phyloP scores from a whole-genome alignment of 1,140 invertebrate genomes.

The Palaemon carinicauda region DNA sequence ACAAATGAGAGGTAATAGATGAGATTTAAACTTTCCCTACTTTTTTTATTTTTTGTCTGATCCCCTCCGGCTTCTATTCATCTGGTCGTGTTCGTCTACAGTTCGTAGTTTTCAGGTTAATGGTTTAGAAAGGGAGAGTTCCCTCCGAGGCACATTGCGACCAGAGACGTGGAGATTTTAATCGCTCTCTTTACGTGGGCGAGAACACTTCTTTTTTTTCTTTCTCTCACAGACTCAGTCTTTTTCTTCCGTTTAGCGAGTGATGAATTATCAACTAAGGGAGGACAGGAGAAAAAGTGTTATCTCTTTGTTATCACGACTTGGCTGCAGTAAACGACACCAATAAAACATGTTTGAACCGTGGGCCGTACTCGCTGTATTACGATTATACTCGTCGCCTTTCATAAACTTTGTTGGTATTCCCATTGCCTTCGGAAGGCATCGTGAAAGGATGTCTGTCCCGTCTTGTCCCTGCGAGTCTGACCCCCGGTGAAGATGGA shows the following conservation, averaged over 20 bases:
- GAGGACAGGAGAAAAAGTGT: not conserved
- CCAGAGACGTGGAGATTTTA: not conserved
- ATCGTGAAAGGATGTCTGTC: not conserved
- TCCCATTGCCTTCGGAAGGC: not conserved
- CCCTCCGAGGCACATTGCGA: not conserved
- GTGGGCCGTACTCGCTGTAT: not conserved
- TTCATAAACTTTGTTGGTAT: not conserved
- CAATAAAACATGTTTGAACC: constrained; percentile 41
- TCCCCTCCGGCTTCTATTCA: too few relatives aligned
- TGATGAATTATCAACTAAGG: constrained; percentile 11
- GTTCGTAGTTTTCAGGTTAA: not conserved
- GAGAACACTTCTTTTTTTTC: not conserved
- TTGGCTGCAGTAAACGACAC: constrained; percentile 46
- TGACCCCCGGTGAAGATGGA: not conserved
- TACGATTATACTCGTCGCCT: not conserved
- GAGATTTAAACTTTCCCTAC: too few relatives aligned
- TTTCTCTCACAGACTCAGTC: not conserved
- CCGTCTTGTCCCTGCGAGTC: not conserved
- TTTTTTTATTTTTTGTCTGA: too few relatives aligned
- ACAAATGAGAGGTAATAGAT: too few relatives aligned
- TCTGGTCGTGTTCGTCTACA: too few relatives aligned
- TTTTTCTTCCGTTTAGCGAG: not conserved
- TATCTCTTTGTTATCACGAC: constrained; percentile 27
- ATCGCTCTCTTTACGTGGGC: not conserved
- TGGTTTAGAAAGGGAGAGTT: not conserved